A percentile compares a stretch with the other conserved stretches of the same genome.
Conservation (phyloP, 2,113 vertebrate genomes). For the Garra rufa region DNA sequence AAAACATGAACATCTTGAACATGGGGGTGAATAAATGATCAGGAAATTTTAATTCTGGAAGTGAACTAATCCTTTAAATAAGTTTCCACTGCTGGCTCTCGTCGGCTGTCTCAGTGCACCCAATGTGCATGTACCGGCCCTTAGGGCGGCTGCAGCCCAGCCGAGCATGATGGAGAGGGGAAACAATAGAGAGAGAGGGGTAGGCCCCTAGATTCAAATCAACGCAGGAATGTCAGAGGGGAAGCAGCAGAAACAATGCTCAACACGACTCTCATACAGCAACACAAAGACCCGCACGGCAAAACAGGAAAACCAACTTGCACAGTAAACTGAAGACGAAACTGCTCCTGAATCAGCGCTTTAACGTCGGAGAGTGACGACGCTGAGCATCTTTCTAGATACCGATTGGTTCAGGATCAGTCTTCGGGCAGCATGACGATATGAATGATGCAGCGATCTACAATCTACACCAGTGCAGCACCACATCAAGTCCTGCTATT, state of each 20-base stretch:
- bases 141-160: slow-evolving; percentile 58
- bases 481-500: background rate
- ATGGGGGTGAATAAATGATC: no score
- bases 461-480: background rate
- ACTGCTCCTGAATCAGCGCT: slow-evolving; percentile 15
- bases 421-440: background rate
- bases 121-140: slow-evolving; percentile 22
- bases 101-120: slow-evolving; percentile 26
- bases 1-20: no score
- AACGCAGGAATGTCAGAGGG: slow-evolving; percentile 80
- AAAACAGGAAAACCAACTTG: slow-evolving; percentile 55
- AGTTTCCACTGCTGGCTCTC: background rate
- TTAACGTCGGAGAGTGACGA: background rate
- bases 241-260: slow-evolving; percentile 78
- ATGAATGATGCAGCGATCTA: background rate
- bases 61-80: background rate
- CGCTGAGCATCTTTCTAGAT: background rate
- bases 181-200: slow-evolving; percentile 47
- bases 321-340: slow-evolving; percentile 22
- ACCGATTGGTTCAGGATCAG: background rate
- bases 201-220: slow-evolving; percentile 71
- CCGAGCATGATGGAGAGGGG: slow-evolving; percentile 52
- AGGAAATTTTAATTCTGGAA: no score
- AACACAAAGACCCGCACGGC: slow-evolving; percentile 42
- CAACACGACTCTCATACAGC: slow-evolving; percentile 53